Conservation (phyloP, 2,113 vertebrate genomes). For the Actinemys pallida region DNA sequence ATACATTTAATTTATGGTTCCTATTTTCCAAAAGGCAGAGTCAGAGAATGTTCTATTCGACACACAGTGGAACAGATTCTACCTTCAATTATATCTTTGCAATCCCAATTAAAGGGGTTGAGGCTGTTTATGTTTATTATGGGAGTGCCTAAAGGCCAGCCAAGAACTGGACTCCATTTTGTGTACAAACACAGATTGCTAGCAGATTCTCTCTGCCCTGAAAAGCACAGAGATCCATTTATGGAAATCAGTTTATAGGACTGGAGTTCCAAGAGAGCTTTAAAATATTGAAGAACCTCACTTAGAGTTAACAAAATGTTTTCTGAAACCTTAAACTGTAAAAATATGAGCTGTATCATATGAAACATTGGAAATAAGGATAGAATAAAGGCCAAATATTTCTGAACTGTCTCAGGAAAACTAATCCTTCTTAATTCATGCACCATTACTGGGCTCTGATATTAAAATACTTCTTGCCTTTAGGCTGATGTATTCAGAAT, state of each 20-base stretch:
- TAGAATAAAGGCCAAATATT: conserved; percentile 70
- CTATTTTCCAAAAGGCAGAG: neutral
- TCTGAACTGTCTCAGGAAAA: conserved; percentile 65
- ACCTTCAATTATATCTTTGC: neutral
- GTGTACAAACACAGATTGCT: neutral
- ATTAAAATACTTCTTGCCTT: conserved; percentile 66
- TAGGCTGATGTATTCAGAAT: conserved; percentile 58
- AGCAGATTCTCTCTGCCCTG: neutral
- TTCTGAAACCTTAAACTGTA: conserved; percentile 63
- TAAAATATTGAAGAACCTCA: conserved; percentile 15
- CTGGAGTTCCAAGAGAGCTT: conserved; percentile 40
- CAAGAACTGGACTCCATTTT: neutral
- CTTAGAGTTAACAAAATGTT: conserved; percentile 16
- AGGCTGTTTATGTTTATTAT: neutral
- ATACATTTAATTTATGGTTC: fast-evolving
- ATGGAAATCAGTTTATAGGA: conserved; percentile 32
- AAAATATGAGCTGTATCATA: conserved; percentile 55
- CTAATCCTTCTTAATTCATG: conserved; percentile 68
- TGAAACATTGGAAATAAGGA: conserved; percentile 59
- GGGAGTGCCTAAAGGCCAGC: neutral
- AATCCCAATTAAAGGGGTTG: neutral
- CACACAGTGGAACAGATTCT: neutral
- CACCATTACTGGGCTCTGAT: conserved; percentile 56
- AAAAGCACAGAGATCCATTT: conserved; percentile 16
- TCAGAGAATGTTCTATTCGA: neutral